Base-by-base conservation (phyloP, 1,140 invertebrate genomes). In the Drosophila sulfurigaster region DNA sequence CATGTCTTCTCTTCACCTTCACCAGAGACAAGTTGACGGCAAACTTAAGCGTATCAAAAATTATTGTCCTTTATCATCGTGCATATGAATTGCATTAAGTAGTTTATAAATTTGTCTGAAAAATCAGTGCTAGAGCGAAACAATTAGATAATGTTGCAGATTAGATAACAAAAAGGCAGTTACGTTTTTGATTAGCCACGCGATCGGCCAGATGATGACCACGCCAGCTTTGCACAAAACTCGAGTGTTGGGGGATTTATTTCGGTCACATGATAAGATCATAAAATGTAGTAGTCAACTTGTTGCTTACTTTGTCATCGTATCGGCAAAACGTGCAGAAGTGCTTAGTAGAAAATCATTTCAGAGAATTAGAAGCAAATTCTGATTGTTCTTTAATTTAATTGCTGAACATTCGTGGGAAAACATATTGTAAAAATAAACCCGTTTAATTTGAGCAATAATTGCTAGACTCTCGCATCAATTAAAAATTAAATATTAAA, bases 201-300 rank as follows among this genome's bases (percentile, higher is more conserved):
- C 11, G 25, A 28, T 60, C 5, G 10, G 10, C 6, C 6, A 30
- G 59, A 58, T 72, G 69, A 51, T 72, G 69, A 51, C 25, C 30
- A 49, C 41, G 32, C 32, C 8, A 30, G 45, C 43, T 20, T 20
- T 16, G 15, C 16, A 25, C 1, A 20, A 25, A 32, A 41, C 6
- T 54, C 28, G 13, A 54, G 51, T 54, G 54, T 35, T 51, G 35
- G 11, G 32, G 51, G 51, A 54, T 15, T 57, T 57, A 57, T 41
- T 57, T 57, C 15, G 60, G 64, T 69, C 49, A 69, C 65, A 74
- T 74, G 63, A 67, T 67, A 30, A 62, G 13, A 58, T 74, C 56
- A 74, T 28, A 35, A 25, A 28, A 38, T 16, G 38, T 25, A 51
- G 41, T 51, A 51, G 41, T 51, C 43, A 59, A 16, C 15, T 38